Conservation (phyloP, 2,797 vertebrate species). For the Pseudochirops cupreus region DNA sequence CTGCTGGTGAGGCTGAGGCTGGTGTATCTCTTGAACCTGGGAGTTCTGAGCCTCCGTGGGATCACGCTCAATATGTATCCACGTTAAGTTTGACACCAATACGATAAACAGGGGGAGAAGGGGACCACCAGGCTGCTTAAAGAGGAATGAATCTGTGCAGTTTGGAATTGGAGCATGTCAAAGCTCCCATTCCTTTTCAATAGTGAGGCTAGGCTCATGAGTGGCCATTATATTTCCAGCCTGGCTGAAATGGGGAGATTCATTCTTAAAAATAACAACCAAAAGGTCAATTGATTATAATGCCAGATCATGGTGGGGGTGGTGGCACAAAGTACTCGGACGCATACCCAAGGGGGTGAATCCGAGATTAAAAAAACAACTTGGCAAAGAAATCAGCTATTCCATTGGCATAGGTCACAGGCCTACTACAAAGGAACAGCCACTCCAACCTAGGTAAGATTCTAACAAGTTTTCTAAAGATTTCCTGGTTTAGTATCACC, state of each 20-base stretch:
- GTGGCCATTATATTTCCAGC: neutral
- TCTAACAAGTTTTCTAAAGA: neutral
- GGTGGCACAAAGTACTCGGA: neutral
- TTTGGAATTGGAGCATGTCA: neutral
- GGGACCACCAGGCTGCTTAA: neutral
- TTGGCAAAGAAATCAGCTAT: neutral
- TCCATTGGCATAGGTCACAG: neutral
- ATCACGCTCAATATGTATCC: neutral
- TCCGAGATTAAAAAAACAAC: neutral
- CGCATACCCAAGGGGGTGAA: neutral
- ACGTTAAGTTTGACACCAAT: neutral
- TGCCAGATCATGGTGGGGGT: neutral
- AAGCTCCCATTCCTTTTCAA: neutral
- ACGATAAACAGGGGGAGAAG: neutral
- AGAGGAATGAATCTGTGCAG: neutral
- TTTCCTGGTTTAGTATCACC: neutral
- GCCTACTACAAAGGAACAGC: too few species aligned
- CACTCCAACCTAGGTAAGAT: neutral
- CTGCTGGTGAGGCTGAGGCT: neutral
- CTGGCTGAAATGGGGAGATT: neutral
- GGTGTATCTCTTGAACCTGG: neutral
- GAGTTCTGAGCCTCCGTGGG: neutral
- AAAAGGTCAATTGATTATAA: neutral
- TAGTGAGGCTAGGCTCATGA: neutral
- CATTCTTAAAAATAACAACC: neutral